Conservation (phyloP, 35 echinoderm and acorn worm species). For the Hemicentrotus pulcherrimus region DNA sequence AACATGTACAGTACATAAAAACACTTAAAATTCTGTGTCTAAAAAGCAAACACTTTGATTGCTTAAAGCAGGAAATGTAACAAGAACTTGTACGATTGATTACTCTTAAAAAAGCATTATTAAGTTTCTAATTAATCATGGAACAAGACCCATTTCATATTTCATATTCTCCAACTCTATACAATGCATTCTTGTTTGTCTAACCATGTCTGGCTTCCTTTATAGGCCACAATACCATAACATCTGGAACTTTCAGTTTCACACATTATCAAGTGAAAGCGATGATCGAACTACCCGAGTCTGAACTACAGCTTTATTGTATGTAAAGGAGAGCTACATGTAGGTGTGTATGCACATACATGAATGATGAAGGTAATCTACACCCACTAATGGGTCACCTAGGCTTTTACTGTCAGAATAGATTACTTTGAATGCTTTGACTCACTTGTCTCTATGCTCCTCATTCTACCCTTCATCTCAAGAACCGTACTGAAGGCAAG, state of each 20-base stretch:
- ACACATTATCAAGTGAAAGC: background rate
- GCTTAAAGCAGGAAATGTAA: background rate
- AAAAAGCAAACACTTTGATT: background rate
- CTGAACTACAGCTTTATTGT: background rate
- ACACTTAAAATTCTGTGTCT: background rate
- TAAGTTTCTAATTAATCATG: background rate
- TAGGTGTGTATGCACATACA: background rate
- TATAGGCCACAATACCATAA: no score
- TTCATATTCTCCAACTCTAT: background rate
- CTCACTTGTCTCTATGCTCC: background rate
- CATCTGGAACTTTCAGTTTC: no score
- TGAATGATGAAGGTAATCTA: background rate
- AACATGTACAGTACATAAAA: background rate
- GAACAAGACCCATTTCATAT: background rate
- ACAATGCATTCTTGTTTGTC: background rate
- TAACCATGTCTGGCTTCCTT: background rate
- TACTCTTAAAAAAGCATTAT: background rate
- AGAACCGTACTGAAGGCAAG: background rate
- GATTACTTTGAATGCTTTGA: background rate
- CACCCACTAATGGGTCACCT: background rate
- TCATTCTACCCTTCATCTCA: background rate
- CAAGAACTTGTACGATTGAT: background rate
- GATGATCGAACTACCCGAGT: background rate
- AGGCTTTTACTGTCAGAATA: conserved; percentile 12
- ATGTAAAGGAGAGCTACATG: background rate